These are phyloP conservation scores for Drosophila quadrilineata DNA, from an alignment of 1,140 invertebrate genomes.

Conservation along the genomic window DNA sequence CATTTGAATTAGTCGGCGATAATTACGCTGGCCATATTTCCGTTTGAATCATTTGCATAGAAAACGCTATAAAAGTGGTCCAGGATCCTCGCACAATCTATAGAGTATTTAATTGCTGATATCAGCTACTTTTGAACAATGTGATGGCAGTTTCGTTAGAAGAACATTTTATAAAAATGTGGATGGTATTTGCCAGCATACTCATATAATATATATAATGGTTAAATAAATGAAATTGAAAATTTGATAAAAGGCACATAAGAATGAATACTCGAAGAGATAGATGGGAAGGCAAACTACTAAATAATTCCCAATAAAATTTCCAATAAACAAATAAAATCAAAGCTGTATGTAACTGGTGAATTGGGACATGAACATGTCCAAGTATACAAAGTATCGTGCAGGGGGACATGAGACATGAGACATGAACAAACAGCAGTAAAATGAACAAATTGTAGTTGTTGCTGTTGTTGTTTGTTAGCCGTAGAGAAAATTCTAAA, in stretches of 20 bases:
- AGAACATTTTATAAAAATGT: too few relatives aligned
- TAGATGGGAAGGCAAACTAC: slow-evolving; percentile 17
- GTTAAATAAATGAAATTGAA: slow-evolving; percentile 12
- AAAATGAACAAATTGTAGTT: slow-evolving; percentile 53
- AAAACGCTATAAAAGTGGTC: slow-evolving; percentile 6
- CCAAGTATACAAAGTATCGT: neutral
- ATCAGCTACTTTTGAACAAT: neutral
- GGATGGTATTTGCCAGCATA: too few relatives aligned
- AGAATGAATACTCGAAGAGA: too few relatives aligned
- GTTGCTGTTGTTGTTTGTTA: slow-evolving; percentile 9
- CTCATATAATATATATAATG: too few relatives aligned
- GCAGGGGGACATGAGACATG: slow-evolving; percentile 21
- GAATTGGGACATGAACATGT: slow-evolving; percentile 42
- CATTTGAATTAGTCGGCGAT: slow-evolving; percentile 25
- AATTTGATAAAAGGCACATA: too few relatives aligned
- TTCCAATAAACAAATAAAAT: slow-evolving; percentile 75
- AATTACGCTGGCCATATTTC: slow-evolving; percentile 23
- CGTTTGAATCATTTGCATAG: slow-evolving; percentile 3
- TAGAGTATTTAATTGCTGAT: neutral
- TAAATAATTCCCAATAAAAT: slow-evolving; percentile 71
- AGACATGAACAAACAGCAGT: slow-evolving; percentile 31
- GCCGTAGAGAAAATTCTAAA: slow-evolving; percentile 62
- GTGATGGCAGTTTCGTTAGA: too few relatives aligned
- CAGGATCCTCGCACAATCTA: neutral
- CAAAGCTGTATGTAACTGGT: slow-evolving; percentile 47